phyloP scores from a whole-genome alignment of 2,797 vertebrate species.

The Aphelocoma californica region DNA sequence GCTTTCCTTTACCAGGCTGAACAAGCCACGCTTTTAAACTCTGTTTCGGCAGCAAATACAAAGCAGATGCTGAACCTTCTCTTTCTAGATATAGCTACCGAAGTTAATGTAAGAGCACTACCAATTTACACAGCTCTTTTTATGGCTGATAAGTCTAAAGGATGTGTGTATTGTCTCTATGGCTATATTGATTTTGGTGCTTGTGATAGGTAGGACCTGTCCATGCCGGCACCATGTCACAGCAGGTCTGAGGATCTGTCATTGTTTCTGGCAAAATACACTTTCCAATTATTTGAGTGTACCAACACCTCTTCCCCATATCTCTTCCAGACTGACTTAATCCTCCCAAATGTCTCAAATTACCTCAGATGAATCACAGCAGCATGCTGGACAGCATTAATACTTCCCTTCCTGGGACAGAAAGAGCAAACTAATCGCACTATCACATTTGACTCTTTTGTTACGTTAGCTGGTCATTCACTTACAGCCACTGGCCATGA shows the following conservation, averaged over 20 bases:
- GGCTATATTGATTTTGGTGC: not conserved
- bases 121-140: not conserved
- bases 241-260: not conserved
- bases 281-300: accelerated
- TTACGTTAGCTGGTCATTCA: not conserved
- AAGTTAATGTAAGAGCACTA: not conserved
- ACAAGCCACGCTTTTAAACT: not conserved
- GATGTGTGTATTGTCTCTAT: not conserved
- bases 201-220: not conserved
- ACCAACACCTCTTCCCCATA: accelerated
- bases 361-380: not conserved
- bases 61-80: not conserved
- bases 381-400: not conserved
- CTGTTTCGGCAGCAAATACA: not conserved
- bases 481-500: not conserved
- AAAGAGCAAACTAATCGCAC: not conserved
- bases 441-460: not conserved
- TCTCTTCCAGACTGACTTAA: not conserved
- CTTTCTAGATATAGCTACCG: not conserved
- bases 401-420: not conserved
- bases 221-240: not conserved
- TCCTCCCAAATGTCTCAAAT: not conserved
- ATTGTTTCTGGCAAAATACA: not conserved
- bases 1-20: not conserved
- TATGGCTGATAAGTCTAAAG: not conserved